Base-by-base conservation (phyloP, 2,113 vertebrate species). In the Ictalurus punctatus region DNA sequence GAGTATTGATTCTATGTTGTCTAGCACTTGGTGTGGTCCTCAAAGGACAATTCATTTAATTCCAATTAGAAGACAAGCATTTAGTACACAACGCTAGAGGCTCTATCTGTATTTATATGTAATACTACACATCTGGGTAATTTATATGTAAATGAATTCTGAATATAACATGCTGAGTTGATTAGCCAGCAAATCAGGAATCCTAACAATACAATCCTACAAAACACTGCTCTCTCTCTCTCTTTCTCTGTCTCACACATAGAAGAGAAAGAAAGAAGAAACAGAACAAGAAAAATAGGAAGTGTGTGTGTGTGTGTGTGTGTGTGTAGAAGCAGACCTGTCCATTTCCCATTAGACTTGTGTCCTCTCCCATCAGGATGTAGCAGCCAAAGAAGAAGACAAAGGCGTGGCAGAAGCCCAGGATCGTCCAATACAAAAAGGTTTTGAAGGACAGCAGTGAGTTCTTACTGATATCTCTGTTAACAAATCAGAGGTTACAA, bases 391-490 rank as follows among this genome's bases (percentile, higher is more conserved):
- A 99, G 94, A 99, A 99, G 95, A 99, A 99, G 93, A 98, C 93
- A 89, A 99, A 98, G 86, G 98, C 98, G 79, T 99, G 98, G 93
- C 94, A 96, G 94, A 99, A 99, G 88, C 98, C 98, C 94, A 99
- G 92, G 89, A 97, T 12, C 5, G 98, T 99, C 98, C 98, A 99
- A 94, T 99, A 99, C 93, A 99, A 93, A 95, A 99, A 99, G 17
- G 97, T 97, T 93, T 96, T 96, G 94, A 96, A 98, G 83, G 98
- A 98, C 87, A 99, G 95, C 89, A 97, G 94, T 84, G 96, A 94
- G 90, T 99, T 99, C 96, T 96, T 99, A 95, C 97, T 98, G 94
- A 99, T 99, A 93, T 99, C 98, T 95, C 98, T 99, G 96, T 89
- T 58, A 58, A 58, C 89, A 93, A 9, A 48, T 48, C 44, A 48